Base-by-base conservation (phyloP, 1,140 invertebrate species). In the Drosophila ercepeae region DNA sequence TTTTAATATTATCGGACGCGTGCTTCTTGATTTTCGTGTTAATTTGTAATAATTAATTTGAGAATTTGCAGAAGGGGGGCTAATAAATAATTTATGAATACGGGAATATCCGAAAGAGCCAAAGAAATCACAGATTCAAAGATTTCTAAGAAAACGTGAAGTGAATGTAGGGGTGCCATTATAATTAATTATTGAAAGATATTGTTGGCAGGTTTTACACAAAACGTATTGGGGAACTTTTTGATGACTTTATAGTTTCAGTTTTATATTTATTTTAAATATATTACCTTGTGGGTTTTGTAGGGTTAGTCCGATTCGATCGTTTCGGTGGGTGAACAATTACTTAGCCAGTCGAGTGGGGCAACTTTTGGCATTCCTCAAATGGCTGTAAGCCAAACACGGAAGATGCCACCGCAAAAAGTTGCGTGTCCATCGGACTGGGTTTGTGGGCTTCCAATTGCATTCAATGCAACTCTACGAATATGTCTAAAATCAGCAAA, bases 21-120 rank as follows among this genome's bases (percentile, higher is more conserved):
- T 83, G 78, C 70, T 73, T 48, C 52, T 21, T 39, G 59, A 19
- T 39, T 64, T 74, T 61, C 58, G 81, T 75, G 79, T 79, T 83
- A 83, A 83, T 84, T 84, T 70, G 71, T 72, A 86, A 84, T 75
- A 83, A 83, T 84, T 83, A 79, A 84, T 83, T 72, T 67, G 45
- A 65, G 63, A 75, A 61, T 70, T 49, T 72, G 61, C 71, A 50
- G 72, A 60, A 42, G 42, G 29, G 42, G 42, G 42, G 29, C 52
- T 75, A 58, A 55, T 67, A 58, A 67, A 67, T 81, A 53, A 81
- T 81, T 78, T 71, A 63, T 75, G 50, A 36, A 55, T 61, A 42
- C 14, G 36, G 63, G 63, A 44, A 65, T 27, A 63, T 51, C 58
- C 63, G 4, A 21, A 21, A 21, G n/a, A n/a, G n/a, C n/a, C n/a